Base-by-base conservation (phyloP, 2,113 vertebrate genomes). In the Silurus glanis region DNA sequence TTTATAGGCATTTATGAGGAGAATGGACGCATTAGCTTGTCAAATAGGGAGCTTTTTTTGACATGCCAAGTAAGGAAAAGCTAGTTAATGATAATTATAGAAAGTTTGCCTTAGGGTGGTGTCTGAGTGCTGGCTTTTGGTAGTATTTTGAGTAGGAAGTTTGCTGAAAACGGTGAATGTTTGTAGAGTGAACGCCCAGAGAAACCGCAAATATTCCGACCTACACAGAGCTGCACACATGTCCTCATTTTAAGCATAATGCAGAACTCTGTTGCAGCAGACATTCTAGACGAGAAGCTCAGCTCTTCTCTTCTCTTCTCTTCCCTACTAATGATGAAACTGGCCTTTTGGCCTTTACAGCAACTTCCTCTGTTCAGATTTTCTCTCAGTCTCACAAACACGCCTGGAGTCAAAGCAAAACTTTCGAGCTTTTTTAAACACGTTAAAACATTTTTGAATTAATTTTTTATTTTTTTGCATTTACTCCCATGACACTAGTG, bases 121-220 rank as follows among this genome's bases (percentile, higher is more conserved):
- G 69, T 79, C 76, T 79, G 69, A 8, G 4, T 47, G 23, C 64
- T 67, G 62, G 25, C 0, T 72, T 55, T 37, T 8, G 53, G 37
- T 37, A 61, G 49, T 74, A 74, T 84, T 75, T 84, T 74, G 55
- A 75, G 55, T 58, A 58, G 12, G 17, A n/a, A 14, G 37, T 59
- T 13, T 74, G 67, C 16, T 84, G 28, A 84, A 75, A 64, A 25
- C 23, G 13, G 71, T 61, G 37, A 37, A 37, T 37, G 55, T 84
- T 19, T 84, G 37, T 47, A 19, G 53, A 56, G 66, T 84, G 23
- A 84, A 75, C 74, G 47, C 72, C 83, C 45, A 51, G n/a, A 14
- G 67, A 47, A 28, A 51, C 83, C 83, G 9, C 64, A 84, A 76
- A 28, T 62, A 84, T 75, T 12, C 45, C 25, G 51, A 23, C 49